Evolutionary conservation across 2,113 vertebrate species (phyloP), one percentile per base, ranked within the genome.

Genomic region (Laterallus jamaicensis): DNA sequence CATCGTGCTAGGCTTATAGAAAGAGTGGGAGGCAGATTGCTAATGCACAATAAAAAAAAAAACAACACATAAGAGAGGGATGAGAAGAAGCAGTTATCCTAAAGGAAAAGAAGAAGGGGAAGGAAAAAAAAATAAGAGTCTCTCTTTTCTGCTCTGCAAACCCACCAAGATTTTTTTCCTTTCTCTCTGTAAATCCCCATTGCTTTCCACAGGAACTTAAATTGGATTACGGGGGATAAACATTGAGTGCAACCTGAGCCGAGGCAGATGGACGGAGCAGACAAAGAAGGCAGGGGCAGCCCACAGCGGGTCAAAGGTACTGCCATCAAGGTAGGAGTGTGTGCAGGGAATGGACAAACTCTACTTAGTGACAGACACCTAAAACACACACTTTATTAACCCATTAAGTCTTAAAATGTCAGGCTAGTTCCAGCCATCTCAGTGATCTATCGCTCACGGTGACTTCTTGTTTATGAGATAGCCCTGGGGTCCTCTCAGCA

Each of bases 151-250:
- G 50, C 84, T 93, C 58, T 86, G 82, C 73, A 92, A 95, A 90
- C 88, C 82, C 79, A 39, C 79, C 5, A 68, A 87, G 70, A 54
- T 89, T 89, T 88, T 82, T 54, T 80, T 68, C 86, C 89, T 92
- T 93, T 92, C 92, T 93, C 77, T 86, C 88, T 79, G 77, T 58
- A 94, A 93, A 95, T 93, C 95, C 94, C 94, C 71, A 52, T 31
- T 69, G 76, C 90, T 96, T 96, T 96, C 82, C 90, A 90, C 26
- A 1, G 92, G 92, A 94, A 96, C 96, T 97, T 94, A 97, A 96
- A 93, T 96, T 97, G 96, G 97, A 97, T 97, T 97, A 97, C 0
- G 13, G 70, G 82, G 94, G 95, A 96, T 96, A 96, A 95, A 90
- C 88, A 88, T 40, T 69, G 94, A 93, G 95, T 94, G 97, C 95